Evolutionary conservation across 2,888 invertebrate genomes (phyloP).

Genomic region (Drosophila recens): DNA sequence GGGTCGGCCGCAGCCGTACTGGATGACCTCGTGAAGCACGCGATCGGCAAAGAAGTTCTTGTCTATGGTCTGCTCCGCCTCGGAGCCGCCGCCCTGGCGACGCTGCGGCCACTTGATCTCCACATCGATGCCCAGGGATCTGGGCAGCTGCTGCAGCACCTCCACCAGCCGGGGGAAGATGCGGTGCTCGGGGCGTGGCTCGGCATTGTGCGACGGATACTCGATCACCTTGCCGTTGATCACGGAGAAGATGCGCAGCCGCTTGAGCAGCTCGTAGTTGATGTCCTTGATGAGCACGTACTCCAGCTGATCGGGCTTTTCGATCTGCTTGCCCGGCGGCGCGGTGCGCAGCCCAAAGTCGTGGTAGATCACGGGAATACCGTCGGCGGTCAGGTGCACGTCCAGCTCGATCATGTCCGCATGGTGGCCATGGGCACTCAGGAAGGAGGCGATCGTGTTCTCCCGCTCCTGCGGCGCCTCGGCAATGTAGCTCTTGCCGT

Average conservation of each 20-base stretch:
- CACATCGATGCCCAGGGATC: conserved; percentile 97
- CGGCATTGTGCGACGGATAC: conserved; percentile 89
- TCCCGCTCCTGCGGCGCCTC: conserved; percentile 91
- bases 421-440: conserved; percentile 95
- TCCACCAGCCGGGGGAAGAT: conserved; percentile 97
- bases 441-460: conserved; percentile 97
- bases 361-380: conserved; percentile 97
- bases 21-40: conserved; percentile 92
- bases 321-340: conserved; percentile 88
- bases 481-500: conserved; percentile 93
- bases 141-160: conserved; percentile 92
- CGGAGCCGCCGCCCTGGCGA: conserved; percentile 92
- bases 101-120: conserved; percentile 99
- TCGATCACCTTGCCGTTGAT: conserved; percentile 89
- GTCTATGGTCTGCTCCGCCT: conserved; percentile 93
- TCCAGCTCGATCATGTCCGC: conserved; percentile 99
- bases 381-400: conserved; percentile 98
- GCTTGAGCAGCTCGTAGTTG: conserved; percentile 94
- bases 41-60: conserved; percentile 96
- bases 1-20: conserved; percentile 91
- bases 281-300: conserved; percentile 97
- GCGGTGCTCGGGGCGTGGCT: conserved; percentile 92
- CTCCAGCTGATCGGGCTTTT: conserved; percentile 92
- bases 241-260: conserved; percentile 94
- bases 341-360: conserved; percentile 94